Percentiles rank a stretch among this genome's conserved stretches.
Conservation (phyloP, 2,797 vertebrate genomes). For the Gymnocypris eckloni region DNA sequence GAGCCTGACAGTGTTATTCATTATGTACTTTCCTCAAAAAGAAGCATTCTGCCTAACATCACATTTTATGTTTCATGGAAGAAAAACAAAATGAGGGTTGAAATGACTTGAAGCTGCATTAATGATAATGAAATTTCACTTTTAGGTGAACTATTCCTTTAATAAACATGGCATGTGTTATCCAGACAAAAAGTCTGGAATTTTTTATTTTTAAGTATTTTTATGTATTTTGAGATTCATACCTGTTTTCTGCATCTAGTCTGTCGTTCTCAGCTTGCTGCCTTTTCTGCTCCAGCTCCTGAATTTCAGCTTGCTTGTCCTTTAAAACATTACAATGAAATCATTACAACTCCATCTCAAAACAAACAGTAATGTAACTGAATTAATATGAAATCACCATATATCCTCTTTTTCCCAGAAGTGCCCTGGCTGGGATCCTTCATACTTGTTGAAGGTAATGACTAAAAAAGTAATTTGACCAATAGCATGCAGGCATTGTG, state of each 20-base stretch:
- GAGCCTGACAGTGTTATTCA: neutral
- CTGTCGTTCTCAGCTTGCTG: conserved; percentile 67
- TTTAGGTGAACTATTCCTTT: neutral
- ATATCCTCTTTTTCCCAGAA: neutral
- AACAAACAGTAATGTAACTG: neutral
- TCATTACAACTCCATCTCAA: neutral
- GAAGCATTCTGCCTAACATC: neutral
- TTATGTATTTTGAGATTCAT: conserved; percentile 7
- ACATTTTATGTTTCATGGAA: neutral
- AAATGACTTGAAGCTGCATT: neutral
- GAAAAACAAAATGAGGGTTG: neutral
- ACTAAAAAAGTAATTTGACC: neutral
- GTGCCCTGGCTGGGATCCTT: neutral
- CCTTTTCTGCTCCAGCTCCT: conserved; percentile 69
- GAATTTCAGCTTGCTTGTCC: conserved; percentile 75
- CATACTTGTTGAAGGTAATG: neutral
- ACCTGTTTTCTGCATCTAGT: conserved; percentile 73
- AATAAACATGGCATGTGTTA: neutral
- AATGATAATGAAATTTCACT: neutral
- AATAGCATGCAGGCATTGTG: neutral
- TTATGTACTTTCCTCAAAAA: neutral
- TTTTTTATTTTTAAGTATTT: too few species aligned
- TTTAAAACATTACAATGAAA: conserved; percentile 51
- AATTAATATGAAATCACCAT: neutral
- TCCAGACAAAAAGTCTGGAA: neutral